phyloP scores from a whole-genome alignment of 2,113 vertebrate genomes.

The Orthonyx spaldingii region DNA sequence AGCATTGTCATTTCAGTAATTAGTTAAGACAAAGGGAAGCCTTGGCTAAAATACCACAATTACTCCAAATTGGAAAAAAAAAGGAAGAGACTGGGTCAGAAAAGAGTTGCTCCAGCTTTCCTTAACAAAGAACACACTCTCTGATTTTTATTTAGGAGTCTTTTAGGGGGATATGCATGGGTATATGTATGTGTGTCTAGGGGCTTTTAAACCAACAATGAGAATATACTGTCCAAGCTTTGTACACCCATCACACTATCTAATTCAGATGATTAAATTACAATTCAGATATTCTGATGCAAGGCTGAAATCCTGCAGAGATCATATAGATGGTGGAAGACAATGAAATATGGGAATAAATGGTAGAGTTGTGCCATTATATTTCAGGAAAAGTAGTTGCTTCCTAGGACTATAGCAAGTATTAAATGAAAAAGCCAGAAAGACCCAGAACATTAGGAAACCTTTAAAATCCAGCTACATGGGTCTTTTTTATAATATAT shows the following conservation, averaged over 20 bases:
- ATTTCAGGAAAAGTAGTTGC: background rate
- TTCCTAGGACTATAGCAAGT: background rate
- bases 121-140: background rate
- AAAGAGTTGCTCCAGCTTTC: background rate
- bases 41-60: background rate
- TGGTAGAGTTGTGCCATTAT: accelerated
- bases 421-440: background rate
- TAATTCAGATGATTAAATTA: background rate
- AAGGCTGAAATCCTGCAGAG: background rate
- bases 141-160: background rate
- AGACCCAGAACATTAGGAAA: background rate
- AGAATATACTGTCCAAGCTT: background rate
- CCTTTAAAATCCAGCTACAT: background rate
- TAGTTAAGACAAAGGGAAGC: background rate
- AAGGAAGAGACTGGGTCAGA: background rate
- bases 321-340: accelerated
- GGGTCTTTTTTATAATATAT: background rate
- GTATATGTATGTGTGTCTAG: background rate
- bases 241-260: background rate
- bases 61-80: background rate
- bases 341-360: background rate
- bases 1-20: background rate
- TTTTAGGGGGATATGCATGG: accelerated
- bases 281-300: background rate
- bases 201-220: background rate